Evolutionary conservation across 2,113 vertebrate genomes (phyloP).

Genomic region (Ageneiosus marmoratus): DNA sequence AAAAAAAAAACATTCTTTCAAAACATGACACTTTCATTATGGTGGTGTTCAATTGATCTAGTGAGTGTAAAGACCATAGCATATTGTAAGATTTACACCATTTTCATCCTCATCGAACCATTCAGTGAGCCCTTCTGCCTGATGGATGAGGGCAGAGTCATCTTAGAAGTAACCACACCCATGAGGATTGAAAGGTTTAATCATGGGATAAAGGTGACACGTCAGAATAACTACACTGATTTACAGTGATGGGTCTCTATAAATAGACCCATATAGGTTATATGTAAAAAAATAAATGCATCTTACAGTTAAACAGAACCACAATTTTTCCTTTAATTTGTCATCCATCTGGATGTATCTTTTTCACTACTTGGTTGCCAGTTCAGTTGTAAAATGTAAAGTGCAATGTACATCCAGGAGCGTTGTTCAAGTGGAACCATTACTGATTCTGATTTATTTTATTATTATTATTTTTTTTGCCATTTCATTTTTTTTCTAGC

Average conservation of each 20-base stretch:
- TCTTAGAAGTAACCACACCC: background rate
- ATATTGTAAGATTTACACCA: too few species aligned
- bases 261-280: too few species aligned
- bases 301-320: background rate
- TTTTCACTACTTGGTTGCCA: background rate
- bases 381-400: too few species aligned
- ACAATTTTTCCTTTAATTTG: background rate
- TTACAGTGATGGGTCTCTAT: background rate
- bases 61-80: background rate
- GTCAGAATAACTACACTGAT: background rate
- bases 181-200: background rate
- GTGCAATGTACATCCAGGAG: background rate
- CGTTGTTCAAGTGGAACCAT: background rate
- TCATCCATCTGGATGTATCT: background rate
- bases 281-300: background rate
- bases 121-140: background rate
- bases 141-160: background rate
- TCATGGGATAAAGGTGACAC: background rate
- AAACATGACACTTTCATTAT: background rate
- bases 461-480: conserved; percentile 27
- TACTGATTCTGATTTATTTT: background rate
- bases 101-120: background rate
- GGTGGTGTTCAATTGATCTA: background rate
- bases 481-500: conserved; percentile 20
- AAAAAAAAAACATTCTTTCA: background rate